phyloP scores from a whole-genome alignment of 1,140 invertebrate species.

The Colletes latitarsis region DNA sequence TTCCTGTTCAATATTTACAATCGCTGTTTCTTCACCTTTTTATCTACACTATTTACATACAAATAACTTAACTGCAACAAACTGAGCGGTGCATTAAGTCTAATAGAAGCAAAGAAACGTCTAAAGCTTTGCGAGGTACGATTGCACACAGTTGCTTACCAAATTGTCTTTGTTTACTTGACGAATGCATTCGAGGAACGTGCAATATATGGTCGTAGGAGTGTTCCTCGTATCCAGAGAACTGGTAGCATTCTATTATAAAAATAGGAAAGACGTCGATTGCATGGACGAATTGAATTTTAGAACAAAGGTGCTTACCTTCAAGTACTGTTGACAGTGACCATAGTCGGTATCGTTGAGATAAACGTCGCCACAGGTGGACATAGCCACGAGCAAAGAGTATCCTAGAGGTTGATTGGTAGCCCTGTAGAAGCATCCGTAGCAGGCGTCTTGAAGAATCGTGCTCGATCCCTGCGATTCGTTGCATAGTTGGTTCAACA shows the following conservation, averaged over 20 bases:
- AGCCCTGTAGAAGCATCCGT: constrained; percentile 73
- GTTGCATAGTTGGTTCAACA: constrained; percentile 74
- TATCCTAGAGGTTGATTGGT: constrained; percentile 65
- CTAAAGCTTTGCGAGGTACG: not conserved
- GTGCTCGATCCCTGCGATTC: constrained; percentile 65
- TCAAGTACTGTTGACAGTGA: constrained; percentile 70
- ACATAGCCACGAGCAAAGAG: constrained; percentile 67
- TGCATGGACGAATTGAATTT: too few species aligned
- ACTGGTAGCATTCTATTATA: constrained; percentile 67
- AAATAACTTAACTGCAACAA: not conserved
- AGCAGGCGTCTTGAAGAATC: constrained; percentile 70
- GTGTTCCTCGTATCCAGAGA: constrained; percentile 36
- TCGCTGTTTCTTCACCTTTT: not conserved
- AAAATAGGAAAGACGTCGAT: constrained; percentile 3
- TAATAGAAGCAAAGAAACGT: not conserved
- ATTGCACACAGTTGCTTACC: constrained; percentile 55
- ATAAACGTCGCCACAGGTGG: constrained; percentile 68
- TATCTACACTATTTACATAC: constrained; percentile 20
- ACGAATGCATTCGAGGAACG: constrained; percentile 74
- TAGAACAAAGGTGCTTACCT: constrained; percentile 51
- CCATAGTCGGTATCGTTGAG: constrained; percentile 69
- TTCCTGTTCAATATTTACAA: constrained; percentile 47
- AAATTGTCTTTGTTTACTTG: constrained; percentile 74
- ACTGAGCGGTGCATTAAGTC: not conserved
- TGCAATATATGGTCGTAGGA: constrained; percentile 69